Conservation (phyloP, 2,888 invertebrate genomes). For the Drosophila melanosoma region DNA sequence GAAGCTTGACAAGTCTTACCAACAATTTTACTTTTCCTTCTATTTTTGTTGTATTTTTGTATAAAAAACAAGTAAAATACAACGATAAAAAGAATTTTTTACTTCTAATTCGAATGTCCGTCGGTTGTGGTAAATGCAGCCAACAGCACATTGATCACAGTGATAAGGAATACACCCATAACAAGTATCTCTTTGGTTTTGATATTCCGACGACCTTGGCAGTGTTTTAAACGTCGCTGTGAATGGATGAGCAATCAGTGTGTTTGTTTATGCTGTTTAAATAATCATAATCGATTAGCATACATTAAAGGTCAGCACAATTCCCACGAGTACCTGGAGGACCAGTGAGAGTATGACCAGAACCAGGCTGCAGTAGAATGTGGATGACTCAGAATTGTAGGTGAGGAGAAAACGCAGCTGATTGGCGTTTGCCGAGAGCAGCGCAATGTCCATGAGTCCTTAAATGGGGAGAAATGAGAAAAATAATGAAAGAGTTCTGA, state of each 20-base stretch:
- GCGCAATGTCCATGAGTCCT: conserved; percentile 90
- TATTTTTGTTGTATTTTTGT: conserved; percentile 55
- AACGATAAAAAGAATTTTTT: conserved; percentile 5
- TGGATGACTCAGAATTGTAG: conserved; percentile 87
- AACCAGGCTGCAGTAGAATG: conserved; percentile 87
- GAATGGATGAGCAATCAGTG: not conserved
- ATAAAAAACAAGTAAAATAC: conserved; percentile 58
- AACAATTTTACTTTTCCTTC: conserved; percentile 26
- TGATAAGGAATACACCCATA: conserved; percentile 88
- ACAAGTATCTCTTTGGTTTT: conserved; percentile 88
- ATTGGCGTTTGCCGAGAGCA: conserved; percentile 90
- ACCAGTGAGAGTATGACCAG: conserved; percentile 87
- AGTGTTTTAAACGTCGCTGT: conserved; percentile 79
- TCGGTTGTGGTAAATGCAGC: conserved; percentile 85
- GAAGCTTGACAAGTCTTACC: conserved; percentile 87
- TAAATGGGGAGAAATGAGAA: not conserved
- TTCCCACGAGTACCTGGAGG: conserved; percentile 88
- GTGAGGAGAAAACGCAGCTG: conserved; percentile 88
- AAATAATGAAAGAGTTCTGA: not conserved
- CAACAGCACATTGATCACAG: conserved; percentile 89
- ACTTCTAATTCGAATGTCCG: conserved; percentile 25
- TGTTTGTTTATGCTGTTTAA: not conserved
- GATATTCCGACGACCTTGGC: conserved; percentile 83
- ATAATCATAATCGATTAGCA: conserved; percentile 51
- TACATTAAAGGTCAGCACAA: conserved; percentile 88